Conservation (phyloP, 2,888 invertebrate species). For the Hydraecia micacea region DNA sequence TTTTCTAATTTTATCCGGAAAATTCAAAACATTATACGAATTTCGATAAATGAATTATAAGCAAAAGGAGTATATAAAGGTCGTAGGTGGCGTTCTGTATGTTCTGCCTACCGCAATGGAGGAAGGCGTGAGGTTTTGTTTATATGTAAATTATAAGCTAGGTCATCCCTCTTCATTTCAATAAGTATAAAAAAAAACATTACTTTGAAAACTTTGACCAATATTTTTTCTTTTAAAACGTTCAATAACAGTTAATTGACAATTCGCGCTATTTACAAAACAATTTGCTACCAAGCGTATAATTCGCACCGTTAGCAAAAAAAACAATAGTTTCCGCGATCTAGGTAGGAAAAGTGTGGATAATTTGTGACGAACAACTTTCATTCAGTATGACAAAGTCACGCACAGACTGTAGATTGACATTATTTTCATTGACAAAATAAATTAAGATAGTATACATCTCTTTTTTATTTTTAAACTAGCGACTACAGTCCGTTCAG, state of each 20-base stretch:
- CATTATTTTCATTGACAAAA: neutral
- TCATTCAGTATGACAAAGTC: constrained; percentile 40
- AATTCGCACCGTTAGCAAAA: constrained; percentile 35
- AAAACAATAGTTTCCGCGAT: constrained; percentile 42
- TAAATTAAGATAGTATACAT: neutral
- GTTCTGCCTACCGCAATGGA: no score
- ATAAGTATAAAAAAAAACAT: neutral
- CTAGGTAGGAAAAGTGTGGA: constrained; percentile 53
- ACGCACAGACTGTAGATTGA: constrained; percentile 40
- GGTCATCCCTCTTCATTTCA: no score
- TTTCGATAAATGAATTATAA: no score
- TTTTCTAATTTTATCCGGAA: no score
- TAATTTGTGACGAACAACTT: constrained; percentile 48
- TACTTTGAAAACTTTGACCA: neutral
- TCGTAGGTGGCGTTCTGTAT: no score
- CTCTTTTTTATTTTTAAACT: neutral
- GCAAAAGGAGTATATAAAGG: no score
- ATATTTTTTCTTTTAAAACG: neutral
- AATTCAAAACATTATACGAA: no score
- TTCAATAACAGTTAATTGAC: constrained; percentile 23
- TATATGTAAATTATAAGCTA: no score
- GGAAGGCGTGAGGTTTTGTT: no score
- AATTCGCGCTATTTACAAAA: constrained; percentile 22
- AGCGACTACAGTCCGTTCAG: no score
- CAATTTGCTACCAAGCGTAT: constrained; percentile 45